phyloP scores from a whole-genome alignment of 2,888 invertebrate genomes.

The Leptinotarsa rubiginosa region DNA sequence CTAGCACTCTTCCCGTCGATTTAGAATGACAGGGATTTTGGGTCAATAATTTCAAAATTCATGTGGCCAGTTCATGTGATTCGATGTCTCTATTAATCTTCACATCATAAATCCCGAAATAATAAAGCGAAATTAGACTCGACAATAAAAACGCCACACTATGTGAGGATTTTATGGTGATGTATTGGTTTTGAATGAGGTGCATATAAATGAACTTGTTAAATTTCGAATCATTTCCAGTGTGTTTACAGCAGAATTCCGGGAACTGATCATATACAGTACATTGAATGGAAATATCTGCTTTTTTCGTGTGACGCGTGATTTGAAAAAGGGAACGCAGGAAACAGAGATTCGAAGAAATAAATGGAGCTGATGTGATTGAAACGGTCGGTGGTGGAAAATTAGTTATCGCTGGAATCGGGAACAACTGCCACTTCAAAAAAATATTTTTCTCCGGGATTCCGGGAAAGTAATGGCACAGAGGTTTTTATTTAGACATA shows the following conservation, averaged over 20 bases:
- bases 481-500: constrained; percentile 8
- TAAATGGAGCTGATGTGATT: constrained; percentile 18
- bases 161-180: constrained; percentile 18
- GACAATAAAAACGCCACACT: constrained; percentile 17
- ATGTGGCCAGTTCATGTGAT: constrained; percentile 11
- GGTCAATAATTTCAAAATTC: constrained; percentile 10
- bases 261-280: constrained; percentile 14
- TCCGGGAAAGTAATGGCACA: neutral
- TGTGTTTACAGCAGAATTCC: constrained; percentile 18
- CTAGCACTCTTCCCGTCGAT: neutral
- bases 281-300: constrained; percentile 19
- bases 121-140: constrained; percentile 9
- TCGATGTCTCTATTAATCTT: constrained; percentile 7
- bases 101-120: constrained; percentile 9
- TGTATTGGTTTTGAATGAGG: constrained; percentile 17
- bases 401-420: constrained; percentile 15
- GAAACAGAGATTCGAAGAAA: constrained; percentile 12
- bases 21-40: neutral
- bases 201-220: constrained; percentile 21
- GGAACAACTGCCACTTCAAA: constrained; percentile 10
- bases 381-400: constrained; percentile 8
- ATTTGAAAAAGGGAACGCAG: constrained; percentile 13
- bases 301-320: constrained; percentile 6
- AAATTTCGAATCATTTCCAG: constrained; percentile 13
- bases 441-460: neutral